Conservation (phyloP, 2,888 invertebrate species). For the Tupiocoris notatus region DNA sequence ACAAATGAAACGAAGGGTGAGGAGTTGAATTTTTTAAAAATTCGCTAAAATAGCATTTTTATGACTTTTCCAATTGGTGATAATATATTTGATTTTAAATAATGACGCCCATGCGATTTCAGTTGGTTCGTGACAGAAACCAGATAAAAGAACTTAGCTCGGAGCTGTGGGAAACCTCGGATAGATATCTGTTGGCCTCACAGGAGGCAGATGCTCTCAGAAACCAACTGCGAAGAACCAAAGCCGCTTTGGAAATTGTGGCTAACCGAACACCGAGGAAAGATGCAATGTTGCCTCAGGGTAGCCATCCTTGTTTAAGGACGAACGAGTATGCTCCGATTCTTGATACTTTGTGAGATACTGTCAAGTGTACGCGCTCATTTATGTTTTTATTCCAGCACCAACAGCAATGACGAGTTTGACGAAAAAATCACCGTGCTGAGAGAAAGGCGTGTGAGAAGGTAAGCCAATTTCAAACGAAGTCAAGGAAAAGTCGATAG, state of each 20-base stretch:
- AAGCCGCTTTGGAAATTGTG: slow-evolving; percentile 16
- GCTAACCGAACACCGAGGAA: background rate
- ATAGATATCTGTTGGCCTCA: slow-evolving; percentile 61
- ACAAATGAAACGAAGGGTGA: slow-evolving; percentile 58
- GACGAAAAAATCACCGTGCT: slow-evolving; percentile 24
- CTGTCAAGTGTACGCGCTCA: too few species aligned
- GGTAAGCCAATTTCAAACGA: too few species aligned
- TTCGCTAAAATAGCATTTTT: too few species aligned
- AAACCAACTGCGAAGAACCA: slow-evolving; percentile 39
- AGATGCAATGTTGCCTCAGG: background rate
- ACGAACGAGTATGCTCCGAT: background rate
- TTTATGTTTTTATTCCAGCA: background rate
- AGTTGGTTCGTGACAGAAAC: slow-evolving; percentile 53
- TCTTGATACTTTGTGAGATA: background rate
- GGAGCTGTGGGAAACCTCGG: slow-evolving; percentile 64
- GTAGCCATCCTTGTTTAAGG: slow-evolving; percentile 24
- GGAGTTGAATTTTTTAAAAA: too few species aligned
- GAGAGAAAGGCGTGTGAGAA: slow-evolving; percentile 13
- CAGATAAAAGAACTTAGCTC: slow-evolving; percentile 58
- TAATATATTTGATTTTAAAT: too few species aligned
- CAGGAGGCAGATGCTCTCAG: slow-evolving; percentile 55
- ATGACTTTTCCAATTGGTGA: too few species aligned
- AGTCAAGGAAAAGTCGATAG: too few species aligned
- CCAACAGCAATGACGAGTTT: slow-evolving; percentile 5
- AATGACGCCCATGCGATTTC: background rate